A percentile compares a stretch with the other conserved stretches of the same genome.
These are phyloP conservation scores for Nematostella vectensis DNA, from an alignment of 92 coral and sea anemone genomes.

Conservation along the genomic window DNA sequence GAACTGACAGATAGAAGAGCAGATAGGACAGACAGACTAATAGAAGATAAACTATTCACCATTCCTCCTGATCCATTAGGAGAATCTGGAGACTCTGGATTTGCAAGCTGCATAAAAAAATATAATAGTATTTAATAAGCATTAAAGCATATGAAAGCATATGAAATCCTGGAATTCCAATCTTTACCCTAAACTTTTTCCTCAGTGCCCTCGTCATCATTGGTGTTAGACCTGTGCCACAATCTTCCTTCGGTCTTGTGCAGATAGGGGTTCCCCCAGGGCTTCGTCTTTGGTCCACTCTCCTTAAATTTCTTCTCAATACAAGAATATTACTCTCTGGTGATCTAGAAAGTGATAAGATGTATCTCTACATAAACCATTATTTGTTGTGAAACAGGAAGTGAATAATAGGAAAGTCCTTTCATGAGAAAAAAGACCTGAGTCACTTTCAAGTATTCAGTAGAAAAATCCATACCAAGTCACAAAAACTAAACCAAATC, in stretches of 20 bases:
- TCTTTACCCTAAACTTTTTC: constrained; percentile 75
- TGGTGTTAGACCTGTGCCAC: constrained; percentile 89
- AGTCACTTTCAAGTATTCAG: background rate
- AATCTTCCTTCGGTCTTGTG: constrained; percentile 23
- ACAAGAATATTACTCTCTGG: constrained; percentile 61
- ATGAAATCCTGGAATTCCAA: background rate
- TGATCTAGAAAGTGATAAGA: constrained; percentile 54
- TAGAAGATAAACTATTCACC: background rate
- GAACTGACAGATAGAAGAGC: too few relatives aligned
- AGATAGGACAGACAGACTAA: too few relatives aligned
- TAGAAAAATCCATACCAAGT: background rate
- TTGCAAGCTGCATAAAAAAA: background rate
- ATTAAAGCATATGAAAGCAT: background rate
- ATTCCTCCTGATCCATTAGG: background rate
- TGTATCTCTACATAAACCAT: background rate
- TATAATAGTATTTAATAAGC: background rate
- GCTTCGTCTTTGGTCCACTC: constrained; percentile 71
- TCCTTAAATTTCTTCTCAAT: constrained; percentile 58
- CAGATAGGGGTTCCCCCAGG: constrained; percentile 94
- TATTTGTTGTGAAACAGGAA: background rate
- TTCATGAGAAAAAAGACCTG: background rate
- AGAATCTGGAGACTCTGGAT: background rate
- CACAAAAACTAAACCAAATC: too few relatives aligned
- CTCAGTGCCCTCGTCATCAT: constrained; percentile 89
- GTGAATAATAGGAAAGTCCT: background rate